Evolutionary conservation across 2,113 vertebrate species (phyloP).

Genomic region (Centropus unirufus): DNA sequence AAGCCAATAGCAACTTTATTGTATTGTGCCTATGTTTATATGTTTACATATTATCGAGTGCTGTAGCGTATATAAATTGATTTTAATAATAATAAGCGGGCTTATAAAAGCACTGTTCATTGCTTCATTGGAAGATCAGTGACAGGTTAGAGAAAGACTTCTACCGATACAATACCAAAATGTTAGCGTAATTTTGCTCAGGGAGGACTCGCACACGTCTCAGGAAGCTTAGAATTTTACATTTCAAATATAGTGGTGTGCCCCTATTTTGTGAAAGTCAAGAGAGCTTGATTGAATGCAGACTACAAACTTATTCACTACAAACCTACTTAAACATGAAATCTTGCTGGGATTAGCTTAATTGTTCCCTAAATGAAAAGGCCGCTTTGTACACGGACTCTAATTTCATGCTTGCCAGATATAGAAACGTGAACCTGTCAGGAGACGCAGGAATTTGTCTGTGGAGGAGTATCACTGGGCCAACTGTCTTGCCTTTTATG

Average conservation of each 20-base stretch:
- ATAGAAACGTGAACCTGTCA: conserved; percentile 58
- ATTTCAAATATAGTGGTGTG: not conserved
- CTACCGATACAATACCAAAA: not conserved
- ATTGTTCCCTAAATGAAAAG: conserved; percentile 61
- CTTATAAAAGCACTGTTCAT: not conserved
- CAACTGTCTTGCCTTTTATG: conserved; percentile 58
- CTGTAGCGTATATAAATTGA: not conserved
- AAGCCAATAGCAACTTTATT: not conserved
- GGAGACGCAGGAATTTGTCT: conserved; percentile 33
- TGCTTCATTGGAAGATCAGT: not conserved
- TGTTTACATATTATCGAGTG: not conserved
- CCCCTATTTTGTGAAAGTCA: not conserved
- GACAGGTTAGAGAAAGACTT: not conserved
- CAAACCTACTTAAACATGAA: conserved; percentile 47
- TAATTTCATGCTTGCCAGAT: conserved; percentile 52
- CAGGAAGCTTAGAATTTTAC: not conserved
- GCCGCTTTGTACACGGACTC: conserved; percentile 20
- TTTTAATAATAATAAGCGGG: not conserved
- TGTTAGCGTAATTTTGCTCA: not conserved
- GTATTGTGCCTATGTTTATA: not conserved
- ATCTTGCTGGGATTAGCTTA: conserved; percentile 60
- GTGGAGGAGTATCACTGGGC: conserved; percentile 42
- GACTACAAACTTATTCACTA: conserved; percentile 27
- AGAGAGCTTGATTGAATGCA: conserved; percentile 55
- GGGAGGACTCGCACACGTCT: not conserved